Evolutionary conservation across 2,797 vertebrate genomes (phyloP), one percentile per base, ranked within the genome.

Genomic region (Sebastes matsubarae): DNA sequence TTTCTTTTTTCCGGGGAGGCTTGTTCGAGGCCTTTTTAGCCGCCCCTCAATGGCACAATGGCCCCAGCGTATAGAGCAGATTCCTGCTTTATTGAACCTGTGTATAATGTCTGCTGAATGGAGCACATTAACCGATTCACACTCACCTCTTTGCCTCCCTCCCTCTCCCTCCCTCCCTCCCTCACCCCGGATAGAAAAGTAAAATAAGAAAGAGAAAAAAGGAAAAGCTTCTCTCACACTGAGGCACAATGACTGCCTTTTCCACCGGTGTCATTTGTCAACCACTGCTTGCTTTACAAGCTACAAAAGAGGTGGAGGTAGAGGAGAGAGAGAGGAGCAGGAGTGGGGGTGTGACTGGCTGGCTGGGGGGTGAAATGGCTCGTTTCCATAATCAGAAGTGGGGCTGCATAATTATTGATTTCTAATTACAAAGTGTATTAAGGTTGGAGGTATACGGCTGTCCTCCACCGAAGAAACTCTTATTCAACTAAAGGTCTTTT

Each of bases 51-150:
- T 92, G 84, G 90, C 91, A 94, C 93, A 94, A 94, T 93, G 84
- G 88, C 27, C 46, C 80, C 60, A 25, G 91, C 85, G 78, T 85
- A 93, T 88, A 92, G 92, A 92, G 86, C 88, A 89, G 90, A 92
- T 92, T 93, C 92, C 93, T 89, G 91, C 94, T 94, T 94, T 94
- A 93, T 93, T 93, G 91, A 95, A 94, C 93, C 92, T 94, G 93
- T 90, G 90, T 93, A 94, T 94, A 94, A 94, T 91, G 92, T 92
- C 88, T 71, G 76, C 8, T 95, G 94, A 94, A 94, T 94, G 92
- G 92, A 91, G 67, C 93, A 94, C 94, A 94, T 94, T 95, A 94
- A 93, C 90, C 84, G 79, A 94, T 95, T 95, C 93, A 95, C 92
- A 85, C 74, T 85, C 84, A 86, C 87, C 90, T 91, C 88, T 66